Evolutionary conservation across 2,888 invertebrate genomes (phyloP), one percentile per base, ranked within the genome.

Genomic region (Suillia variegata): DNA sequence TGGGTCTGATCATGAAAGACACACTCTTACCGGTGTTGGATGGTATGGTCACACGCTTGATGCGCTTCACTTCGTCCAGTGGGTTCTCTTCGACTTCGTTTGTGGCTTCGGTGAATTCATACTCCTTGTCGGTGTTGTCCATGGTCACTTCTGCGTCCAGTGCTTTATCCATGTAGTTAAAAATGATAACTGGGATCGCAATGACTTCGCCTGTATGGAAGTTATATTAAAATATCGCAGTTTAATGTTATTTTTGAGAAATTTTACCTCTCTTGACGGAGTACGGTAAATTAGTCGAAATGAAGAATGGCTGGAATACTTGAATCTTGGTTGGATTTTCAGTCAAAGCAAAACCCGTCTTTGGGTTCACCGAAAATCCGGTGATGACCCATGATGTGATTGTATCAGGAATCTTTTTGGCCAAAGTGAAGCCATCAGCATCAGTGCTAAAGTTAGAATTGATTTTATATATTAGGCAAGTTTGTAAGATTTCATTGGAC

Each of bases 161-260:
- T 65, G 93, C 89, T 61, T 88, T 88, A 13, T 89, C 87, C 82
- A 94, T 85, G 71, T 96, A 93, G 80, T 96, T 98, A 80, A 92
- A 94, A 8, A 98, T 87, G 2, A 93, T 89, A 12, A 94, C 89
- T 50, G 96, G 92, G 55, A 96, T 87, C 0, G 94, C 90, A 56
- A 98, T 86, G 8, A 92, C 89, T 84, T 99, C 99, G 21, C 96
- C 96, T 79, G 81, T 13, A n/a, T n/a, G n/a, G n/a, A n/a, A n/a
- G n/a, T n/a, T n/a, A n/a, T n/a, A n/a, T n/a, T n/a, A n/a, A 85
- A 50, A 22, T 3, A 1, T 18, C n/a, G 2, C 2, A 42, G 12
- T 1, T 17, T 48, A 4, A 6, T 6, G 18, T 24, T 15, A 20
- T 10, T 38, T 47, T 17, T 45, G 17, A n/a, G 45, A 13, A 1